Conservation (phyloP, 1,140 invertebrate genomes). For the Habropoda laboriosa region DNA sequence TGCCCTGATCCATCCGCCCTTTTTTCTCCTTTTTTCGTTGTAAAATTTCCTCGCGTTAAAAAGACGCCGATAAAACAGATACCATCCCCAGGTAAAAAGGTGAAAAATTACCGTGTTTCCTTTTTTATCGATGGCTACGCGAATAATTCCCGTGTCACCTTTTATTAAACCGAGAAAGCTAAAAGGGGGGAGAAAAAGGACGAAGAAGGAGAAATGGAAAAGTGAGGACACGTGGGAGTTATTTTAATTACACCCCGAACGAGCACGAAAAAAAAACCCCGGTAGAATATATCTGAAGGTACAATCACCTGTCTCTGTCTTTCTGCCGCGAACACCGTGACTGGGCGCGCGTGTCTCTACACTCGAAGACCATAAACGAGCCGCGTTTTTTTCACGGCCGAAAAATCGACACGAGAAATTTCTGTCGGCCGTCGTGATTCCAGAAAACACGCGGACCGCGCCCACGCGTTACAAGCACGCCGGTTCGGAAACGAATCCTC, state of each 20-base stretch:
- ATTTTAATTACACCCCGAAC: not conserved
- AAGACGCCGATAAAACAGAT: slow-evolving; percentile 1
- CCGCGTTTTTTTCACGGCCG: slow-evolving; percentile 15
- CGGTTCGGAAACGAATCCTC: slow-evolving; percentile 59
- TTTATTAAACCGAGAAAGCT: not conserved
- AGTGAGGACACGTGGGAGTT: not conserved
- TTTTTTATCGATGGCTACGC: not conserved
- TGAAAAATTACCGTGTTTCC: not conserved
- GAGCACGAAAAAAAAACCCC: not conserved
- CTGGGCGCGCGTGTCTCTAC: no score
- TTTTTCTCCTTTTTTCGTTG: slow-evolving; percentile 49
- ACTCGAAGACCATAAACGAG: slow-evolving; percentile 43
- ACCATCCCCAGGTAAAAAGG: slow-evolving; percentile 3
- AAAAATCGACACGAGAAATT: slow-evolving; percentile 35
- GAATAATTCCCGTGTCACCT: slow-evolving; percentile 20
- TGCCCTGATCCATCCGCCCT: slow-evolving; percentile 53
- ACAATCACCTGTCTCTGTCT: not conserved
- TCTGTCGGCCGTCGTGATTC: slow-evolving; percentile 34
- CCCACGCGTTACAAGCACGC: slow-evolving; percentile 54
- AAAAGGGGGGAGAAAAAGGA: not conserved
- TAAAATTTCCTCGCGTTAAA: not conserved
- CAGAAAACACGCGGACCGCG: slow-evolving; percentile 47
- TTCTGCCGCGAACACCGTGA: no score
- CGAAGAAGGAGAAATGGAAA: not conserved
- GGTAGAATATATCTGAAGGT: not conserved